Conservation (phyloP, 1,140 invertebrate species). For the Zaprionus nigranus region DNA sequence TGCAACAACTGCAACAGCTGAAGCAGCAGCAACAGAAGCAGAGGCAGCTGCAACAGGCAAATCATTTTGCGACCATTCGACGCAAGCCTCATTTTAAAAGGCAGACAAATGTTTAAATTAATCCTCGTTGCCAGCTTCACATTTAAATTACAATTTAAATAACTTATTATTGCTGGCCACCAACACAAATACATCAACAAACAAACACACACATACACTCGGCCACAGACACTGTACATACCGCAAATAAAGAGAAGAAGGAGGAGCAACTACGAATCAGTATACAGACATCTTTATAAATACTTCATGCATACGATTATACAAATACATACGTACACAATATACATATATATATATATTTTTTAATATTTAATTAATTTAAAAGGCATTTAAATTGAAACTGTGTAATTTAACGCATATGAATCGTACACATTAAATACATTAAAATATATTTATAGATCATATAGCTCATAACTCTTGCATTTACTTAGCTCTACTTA, state of each 20-base stretch:
- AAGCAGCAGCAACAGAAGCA: constrained; percentile 44
- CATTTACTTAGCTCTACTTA: constrained; percentile 49
- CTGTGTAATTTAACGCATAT: constrained; percentile 24
- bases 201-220: constrained; percentile 7
- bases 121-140: constrained; percentile 9
- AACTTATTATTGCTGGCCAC: constrained; percentile 23
- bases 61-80: constrained; percentile 71
- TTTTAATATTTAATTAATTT: constrained; percentile 61
- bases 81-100: constrained; percentile 70
- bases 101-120: constrained; percentile 47
- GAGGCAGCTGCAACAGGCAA: constrained; percentile 43
- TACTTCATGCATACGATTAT: constrained; percentile 25
- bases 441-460: constrained; percentile 17
- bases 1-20: constrained; percentile 22
- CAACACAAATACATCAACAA: background rate
- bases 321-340: constrained; percentile 25
- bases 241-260: constrained; percentile 2
- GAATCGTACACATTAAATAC: constrained; percentile 21
- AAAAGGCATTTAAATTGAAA: constrained; percentile 30
- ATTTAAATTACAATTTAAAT: constrained; percentile 25
- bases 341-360: constrained; percentile 46
- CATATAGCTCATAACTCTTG: constrained; percentile 26
- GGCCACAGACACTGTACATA: constrained; percentile 31
- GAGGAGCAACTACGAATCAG: background rate
- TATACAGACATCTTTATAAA: constrained; percentile 34